Evolutionary conservation across 2,113 vertebrate species (phyloP).

Genomic region (Holacanthus passer): DNA sequence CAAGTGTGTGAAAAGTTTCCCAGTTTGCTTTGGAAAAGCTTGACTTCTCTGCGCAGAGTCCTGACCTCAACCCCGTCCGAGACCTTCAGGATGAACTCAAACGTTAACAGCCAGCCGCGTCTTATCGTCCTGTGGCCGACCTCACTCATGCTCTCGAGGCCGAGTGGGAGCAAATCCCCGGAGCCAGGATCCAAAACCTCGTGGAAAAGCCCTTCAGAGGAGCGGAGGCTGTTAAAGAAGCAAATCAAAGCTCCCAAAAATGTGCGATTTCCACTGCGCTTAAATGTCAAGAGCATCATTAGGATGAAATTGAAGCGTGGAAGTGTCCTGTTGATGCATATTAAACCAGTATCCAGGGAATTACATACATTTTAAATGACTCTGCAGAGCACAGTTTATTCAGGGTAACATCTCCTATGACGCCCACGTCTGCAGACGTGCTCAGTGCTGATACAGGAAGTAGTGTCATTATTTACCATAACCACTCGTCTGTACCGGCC

Average conservation of each 20-base stretch:
- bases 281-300: neutral
- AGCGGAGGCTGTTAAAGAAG: neutral
- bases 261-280: neutral
- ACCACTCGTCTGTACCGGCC: no score
- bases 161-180: neutral
- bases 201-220: neutral
- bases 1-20: neutral
- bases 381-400: neutral
- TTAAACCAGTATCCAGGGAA: neutral
- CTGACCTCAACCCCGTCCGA: no score
- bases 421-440: no score
- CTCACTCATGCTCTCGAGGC: neutral
- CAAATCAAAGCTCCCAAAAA: neutral
- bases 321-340: neutral
- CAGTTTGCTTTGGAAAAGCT: neutral
- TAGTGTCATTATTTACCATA: no score
- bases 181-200: neutral
- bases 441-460: neutral
- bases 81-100: neutral
- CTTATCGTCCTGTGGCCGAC: neutral
- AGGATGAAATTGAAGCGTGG: neutral
- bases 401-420: no score
- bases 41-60: neutral
- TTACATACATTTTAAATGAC: neutral
- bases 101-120: neutral